Evolutionary conservation across 2,797 vertebrate species (phyloP), one percentile per base, ranked within the genome.

Genomic region (Peromyscus aztecus): DNA sequence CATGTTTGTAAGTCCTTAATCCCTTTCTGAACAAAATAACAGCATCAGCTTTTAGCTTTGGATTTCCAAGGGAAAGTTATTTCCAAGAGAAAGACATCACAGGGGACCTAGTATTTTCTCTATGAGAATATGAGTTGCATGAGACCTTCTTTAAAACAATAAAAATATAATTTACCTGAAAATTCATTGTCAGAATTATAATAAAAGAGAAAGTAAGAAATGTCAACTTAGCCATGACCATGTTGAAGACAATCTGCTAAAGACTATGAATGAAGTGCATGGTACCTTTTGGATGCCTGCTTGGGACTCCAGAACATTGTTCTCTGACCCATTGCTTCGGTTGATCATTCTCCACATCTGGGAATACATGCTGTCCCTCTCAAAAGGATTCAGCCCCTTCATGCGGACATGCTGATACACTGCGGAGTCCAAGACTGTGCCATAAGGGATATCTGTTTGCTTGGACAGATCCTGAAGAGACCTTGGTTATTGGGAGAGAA

Each of bases 311-410:
- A 99, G 98, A 6, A 99, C 99, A 0, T 99, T 99, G 98, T 99
- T 99, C 91, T 99, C 99, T 0, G 99, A 99, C 84, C 99, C 99
- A 4, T 99, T 99, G 43, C 99, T 99, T 92, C 99, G 98, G 98
- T 99, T 99, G 96, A 99, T 99, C 99, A 99, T 99, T 76, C 99
- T 98, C 99, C 99, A 99, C 99, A 99, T 99, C 98, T 99, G 99
- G 76, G 99, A 99, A 97, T 99, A 99, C 99, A 99, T 99, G 97
- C 99, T 99, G 98, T 99, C 99, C 97, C 99, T 99, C 98, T 99
- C 99, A 12, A 99, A 99, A 93, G 99, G 99, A 97, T 99, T 99
- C 99, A 99, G 99, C 11, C 99, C 99, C 97, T 99, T 99, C 98
- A 99, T 99, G 90, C 99, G 99, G 59, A 99, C 99, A 31, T 99